Base-by-base conservation (phyloP, 2,888 invertebrate genomes). In the Polydrusus pterygomalis region DNA sequence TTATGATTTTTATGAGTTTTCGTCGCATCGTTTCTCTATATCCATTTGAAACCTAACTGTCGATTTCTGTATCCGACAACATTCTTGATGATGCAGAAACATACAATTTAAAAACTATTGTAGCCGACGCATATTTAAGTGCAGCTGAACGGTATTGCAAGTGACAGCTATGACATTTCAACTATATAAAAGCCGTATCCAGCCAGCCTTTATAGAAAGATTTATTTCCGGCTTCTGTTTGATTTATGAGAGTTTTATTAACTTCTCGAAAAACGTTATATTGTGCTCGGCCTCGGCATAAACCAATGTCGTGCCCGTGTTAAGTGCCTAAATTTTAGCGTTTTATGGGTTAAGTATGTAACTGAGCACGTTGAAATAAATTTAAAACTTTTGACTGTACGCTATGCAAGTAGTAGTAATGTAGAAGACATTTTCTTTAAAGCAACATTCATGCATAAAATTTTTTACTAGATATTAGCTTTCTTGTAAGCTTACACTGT, bases 201-300 rank as follows among this genome's bases (percentile, higher is more conserved):
- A 70, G 70, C 74, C 74, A 70, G 69, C 70, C 74, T 74, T 74
- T 74, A 58, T 64, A 47, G 70, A 74, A 70, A 70, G 74, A 74
- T 74, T 74, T 74, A 74, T 74, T 64, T 58, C 67, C 56, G 54
- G 74, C 70, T 74, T 47, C 51, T 69, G 69, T 74, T 74, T 74
- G 74, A 74, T 74, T 74, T 74, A 74, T 74, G 74, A 47, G 70
- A 70, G 74, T 74, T 74, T 74, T 74, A 74, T 74, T 74, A 74
- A 74, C 64, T 74, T 74, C 70, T 47, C 63, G 54, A 40, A 70
- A 74, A 70, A 60, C 11, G 38, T 60, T 38, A 60, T 60, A 69
- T 62, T 60, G 64, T 38, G 56, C 43, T 45, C 60, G 73, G 58
- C 60, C 73, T 60, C 58, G 18, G 72, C 72, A 6, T 65, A 58